Evolutionary conservation across 2,797 vertebrate genomes (phyloP), one percentile per base, ranked within the genome.

Genomic region (Cephalopachus bancanus): DNA sequence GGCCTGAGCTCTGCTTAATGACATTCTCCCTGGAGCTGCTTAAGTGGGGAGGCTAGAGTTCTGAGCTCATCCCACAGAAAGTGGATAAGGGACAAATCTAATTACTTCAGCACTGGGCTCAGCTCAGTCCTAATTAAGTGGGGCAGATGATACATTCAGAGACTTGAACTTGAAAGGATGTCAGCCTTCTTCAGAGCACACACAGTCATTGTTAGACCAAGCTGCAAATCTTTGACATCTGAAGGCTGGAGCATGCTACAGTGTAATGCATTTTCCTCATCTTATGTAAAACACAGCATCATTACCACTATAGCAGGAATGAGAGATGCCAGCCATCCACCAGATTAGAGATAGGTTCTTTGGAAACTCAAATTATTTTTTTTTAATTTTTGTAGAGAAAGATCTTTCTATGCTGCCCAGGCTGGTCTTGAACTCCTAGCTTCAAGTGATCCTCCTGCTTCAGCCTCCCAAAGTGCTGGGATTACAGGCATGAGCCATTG

Each of bases 41-140:
- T 96, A 96, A 97, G 94, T 80, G 88, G 94, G 98, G 94, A 97
- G 83, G 84, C 75, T 95, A 97, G 89, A 95, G 95, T 90, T 97
- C 72, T 97, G 87, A 98, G 94, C 28, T 98, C 97, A 97, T 93
- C 93, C 92, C 78, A 71, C 10, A 51, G 91, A 92, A 93, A 92
- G 94, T 84, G 92, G 96, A 96, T 96, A 95, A 96, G 71, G 93
- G 86, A 92, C 74, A 97, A 97, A 98, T 95, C 88, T 92, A 97
- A 97, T 97, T 97, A 97, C 26, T 59, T 11, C 62, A 55, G 75
- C 65, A 55, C 84, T 90, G 78, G 69, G 90, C 96, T 89, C 87
- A 94, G 89, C 92, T 84, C 76, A 15, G 72, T 85, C 71, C 62
- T 86, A 72, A 94, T 19, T 51, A 76, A 84, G 69, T 80, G 57